Base-by-base conservation (phyloP, 2,888 invertebrate genomes). In the Netelia fuscicornis region DNA sequence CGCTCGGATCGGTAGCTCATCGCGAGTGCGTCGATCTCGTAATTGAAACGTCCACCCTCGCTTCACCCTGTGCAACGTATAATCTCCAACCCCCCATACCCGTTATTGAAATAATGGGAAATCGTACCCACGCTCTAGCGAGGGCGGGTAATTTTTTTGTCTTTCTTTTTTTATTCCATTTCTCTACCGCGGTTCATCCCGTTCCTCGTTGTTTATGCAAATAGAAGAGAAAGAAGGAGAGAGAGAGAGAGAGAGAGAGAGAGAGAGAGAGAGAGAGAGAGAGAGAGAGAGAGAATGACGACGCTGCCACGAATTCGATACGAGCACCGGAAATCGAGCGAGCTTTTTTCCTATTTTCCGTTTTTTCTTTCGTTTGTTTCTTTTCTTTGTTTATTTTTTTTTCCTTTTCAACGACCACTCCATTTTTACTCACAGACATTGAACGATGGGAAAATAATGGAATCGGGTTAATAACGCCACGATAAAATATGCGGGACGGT, bases 41-140 rank as follows among this genome's bases (percentile, higher is more conserved):
- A 64, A 64, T 75, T 64, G 20, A 52, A 64, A 75, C 52, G 30
- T 64, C 17, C 25, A 6, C 23, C 23, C 20, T 30, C 30, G 30
- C 5, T 30, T 5, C 30, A 3, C 30, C 6, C 30, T 30, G 30
- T 30, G 30, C 30, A 30, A 23, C n/a, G 25, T 37, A 8, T 2
- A 8, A 62, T 52, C 30, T 17, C 60, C 10, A 30, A n/a, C 13
- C 8, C 52, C 64, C 17, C 42, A 13, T 42, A 10, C 13, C 13
- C 52, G 8, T 23, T 52, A 52, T 62, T 37, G 17, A n/a, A 64
- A 64, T 52, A 52, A 52, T 64, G 17, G 20, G 13, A 30, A 25
- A 48, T 48, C 30, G n/a, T 25, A 64, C 48, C 17, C 25, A 20
- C 44, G 13, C 64, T 37, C 52, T 56, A 13, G 52, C 52, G 42